Evolutionary conservation across 30 jellyfish, hydroid and myxozoan genomes (phyloP).

Genomic region (Pelagia noctiluca): DNA sequence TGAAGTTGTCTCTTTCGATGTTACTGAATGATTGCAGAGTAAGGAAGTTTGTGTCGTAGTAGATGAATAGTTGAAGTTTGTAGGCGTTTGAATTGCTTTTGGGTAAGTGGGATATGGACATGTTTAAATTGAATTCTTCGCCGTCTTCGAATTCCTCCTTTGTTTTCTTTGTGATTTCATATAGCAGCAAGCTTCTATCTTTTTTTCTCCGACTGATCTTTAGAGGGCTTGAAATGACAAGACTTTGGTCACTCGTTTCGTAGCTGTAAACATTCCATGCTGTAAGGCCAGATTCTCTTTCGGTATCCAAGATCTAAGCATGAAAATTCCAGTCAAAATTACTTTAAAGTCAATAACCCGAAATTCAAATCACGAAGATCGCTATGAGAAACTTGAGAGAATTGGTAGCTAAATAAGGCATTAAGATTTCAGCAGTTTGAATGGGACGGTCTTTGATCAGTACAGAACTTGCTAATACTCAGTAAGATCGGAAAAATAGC

Average conservation of each 20-base stretch:
- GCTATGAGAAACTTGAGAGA: background rate
- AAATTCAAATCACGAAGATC: background rate
- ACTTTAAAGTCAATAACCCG: background rate
- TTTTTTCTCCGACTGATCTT: background rate
- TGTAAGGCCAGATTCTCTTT: background rate
- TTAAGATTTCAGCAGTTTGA: background rate
- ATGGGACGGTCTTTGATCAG: background rate
- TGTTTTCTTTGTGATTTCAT: background rate
- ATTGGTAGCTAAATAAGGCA: background rate
- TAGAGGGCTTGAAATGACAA: background rate
- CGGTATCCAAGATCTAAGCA: conserved; percentile 16
- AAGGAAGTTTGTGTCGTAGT: conserved; percentile 12
- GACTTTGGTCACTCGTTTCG: conserved; percentile 15
- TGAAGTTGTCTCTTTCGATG: background rate
- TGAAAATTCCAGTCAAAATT: background rate
- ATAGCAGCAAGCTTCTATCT: conserved; percentile 13
- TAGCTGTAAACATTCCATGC: conserved; percentile 16
- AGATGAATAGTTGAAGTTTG: conserved; percentile 4
- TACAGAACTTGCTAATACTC: no score
- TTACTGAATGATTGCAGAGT: conserved; percentile 12
- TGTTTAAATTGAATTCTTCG: background rate
- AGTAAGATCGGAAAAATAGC: no score
- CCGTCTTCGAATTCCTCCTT: conserved; percentile 3
- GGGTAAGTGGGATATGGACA: conserved; percentile 9
- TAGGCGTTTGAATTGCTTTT: conserved; percentile 24